Conservation (phyloP, 2,888 invertebrate species). For the Caenorhabditis becei region DNA sequence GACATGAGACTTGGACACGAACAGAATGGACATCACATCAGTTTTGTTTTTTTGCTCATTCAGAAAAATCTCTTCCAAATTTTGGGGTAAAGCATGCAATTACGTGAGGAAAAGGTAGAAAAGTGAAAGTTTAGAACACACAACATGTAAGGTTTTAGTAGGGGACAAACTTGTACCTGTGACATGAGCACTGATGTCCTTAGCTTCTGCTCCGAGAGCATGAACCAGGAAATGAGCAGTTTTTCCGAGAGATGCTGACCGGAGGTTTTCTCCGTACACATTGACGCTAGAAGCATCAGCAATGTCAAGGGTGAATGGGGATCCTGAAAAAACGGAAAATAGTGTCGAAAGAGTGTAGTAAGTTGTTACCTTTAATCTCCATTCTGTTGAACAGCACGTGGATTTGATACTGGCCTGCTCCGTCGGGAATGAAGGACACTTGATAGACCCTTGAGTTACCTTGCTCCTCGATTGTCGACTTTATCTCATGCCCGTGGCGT, state of each 20-base stretch:
- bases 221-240: slow-evolving; percentile 85
- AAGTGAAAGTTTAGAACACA: slow-evolving; percentile 10
- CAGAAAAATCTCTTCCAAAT: not conserved
- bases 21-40: slow-evolving; percentile 10
- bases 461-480: slow-evolving; percentile 84
- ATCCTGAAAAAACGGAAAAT: slow-evolving; percentile 77
- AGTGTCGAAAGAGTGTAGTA: no score
- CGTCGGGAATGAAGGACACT: slow-evolving; percentile 84
- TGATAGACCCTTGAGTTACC: slow-evolving; percentile 51
- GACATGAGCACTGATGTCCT: slow-evolving; percentile 82
- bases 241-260: slow-evolving; percentile 84
- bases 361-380: slow-evolving; percentile 86
- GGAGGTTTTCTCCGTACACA: slow-evolving; percentile 86
- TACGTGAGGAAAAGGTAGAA: slow-evolving; percentile 2
- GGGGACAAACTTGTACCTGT: no score
- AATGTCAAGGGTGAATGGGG: slow-evolving; percentile 82
- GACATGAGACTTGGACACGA: not conserved
- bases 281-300: slow-evolving; percentile 83
- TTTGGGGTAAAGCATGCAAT: slow-evolving; percentile 15
- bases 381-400: slow-evolving; percentile 96
- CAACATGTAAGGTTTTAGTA: slow-evolving; percentile 27
- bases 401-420: slow-evolving; percentile 86
- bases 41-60: not conserved
- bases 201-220: slow-evolving; percentile 82
- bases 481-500: slow-evolving; percentile 83